Percentiles rank a stretch among this genome's conserved stretches.
These are phyloP conservation scores for Empidonax traillii DNA, from an alignment of 2,113 vertebrate genomes.

Conservation along the genomic window DNA sequence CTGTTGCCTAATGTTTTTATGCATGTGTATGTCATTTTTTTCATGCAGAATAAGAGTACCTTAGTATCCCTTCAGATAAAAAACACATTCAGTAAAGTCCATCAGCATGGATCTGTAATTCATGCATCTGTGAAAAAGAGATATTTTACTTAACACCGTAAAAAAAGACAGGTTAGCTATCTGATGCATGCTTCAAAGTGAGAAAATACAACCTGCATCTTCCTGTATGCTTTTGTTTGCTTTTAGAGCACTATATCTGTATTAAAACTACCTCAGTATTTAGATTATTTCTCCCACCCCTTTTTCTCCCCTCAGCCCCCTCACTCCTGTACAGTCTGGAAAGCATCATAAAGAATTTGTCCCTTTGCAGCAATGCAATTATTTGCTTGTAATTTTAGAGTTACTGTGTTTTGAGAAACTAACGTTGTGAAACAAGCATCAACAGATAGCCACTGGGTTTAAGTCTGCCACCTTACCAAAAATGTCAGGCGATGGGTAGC, in stretches of 20 bases:
- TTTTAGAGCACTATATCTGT: background rate
- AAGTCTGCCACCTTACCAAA: conserved; percentile 54
- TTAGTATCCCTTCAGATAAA: conserved; percentile 36
- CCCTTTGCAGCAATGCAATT: conserved; percentile 25
- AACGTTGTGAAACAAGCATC: conserved; percentile 7
- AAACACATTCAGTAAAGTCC: conserved; percentile 59
- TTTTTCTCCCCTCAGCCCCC: background rate
- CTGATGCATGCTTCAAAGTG: conserved; percentile 1
- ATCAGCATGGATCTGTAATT: conserved; percentile 32
- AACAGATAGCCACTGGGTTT: conserved; percentile 51
- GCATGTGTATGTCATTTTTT: background rate
- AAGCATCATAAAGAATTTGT: background rate
- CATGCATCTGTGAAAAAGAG: conserved; percentile 16
- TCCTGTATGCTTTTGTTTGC: background rate
- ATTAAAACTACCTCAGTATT: conserved; percentile 16
- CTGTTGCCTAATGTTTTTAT: background rate
- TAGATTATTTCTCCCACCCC: background rate
- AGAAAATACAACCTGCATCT: background rate
- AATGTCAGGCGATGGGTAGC: conserved; percentile 47
- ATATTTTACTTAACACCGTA: conserved; percentile 13
- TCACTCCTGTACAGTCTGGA: background rate
- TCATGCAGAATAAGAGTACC: background rate
- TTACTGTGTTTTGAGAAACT: conserved; percentile 26
- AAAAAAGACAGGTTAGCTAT: background rate
- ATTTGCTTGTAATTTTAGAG: conserved; percentile 52